These are phyloP conservation scores for Ciconia boyciana DNA, from an alignment of 2,113 vertebrate species.

Conservation along the genomic window DNA sequence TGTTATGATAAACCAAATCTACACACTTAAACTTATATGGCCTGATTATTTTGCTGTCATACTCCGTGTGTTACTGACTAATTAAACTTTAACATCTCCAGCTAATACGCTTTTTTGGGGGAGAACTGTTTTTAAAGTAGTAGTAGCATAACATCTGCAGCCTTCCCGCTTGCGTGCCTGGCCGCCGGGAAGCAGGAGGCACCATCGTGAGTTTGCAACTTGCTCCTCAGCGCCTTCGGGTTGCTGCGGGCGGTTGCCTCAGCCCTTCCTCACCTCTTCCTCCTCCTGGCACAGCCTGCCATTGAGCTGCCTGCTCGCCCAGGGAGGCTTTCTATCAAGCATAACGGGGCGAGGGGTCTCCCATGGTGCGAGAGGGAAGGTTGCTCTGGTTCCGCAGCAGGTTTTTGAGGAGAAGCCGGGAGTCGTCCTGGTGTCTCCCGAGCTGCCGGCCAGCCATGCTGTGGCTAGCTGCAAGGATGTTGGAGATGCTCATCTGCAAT, in stretches of 20 bases:
- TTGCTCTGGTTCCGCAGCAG: not conserved
- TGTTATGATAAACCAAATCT: not conserved
- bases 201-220: not conserved
- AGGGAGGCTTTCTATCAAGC: not conserved
- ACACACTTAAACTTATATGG: not conserved
- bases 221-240: fast-evolving
- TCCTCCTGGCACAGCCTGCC: fast-evolving
- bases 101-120: fast-evolving
- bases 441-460: not conserved
- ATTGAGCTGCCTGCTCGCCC: fast-evolving
- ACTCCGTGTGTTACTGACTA: not conserved
- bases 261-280: not conserved
- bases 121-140: not conserved
- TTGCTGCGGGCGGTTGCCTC: fast-evolving
- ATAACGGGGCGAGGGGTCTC: not conserved
- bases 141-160: not conserved
- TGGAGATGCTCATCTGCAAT: not conserved
- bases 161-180: not conserved
- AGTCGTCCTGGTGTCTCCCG: not conserved
- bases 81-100: not conserved
- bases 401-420: not conserved
- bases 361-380: not conserved
- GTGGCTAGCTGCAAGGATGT: not conserved
- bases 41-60: not conserved
- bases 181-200: not conserved